These are phyloP conservation scores for Monopterus albus DNA, from an alignment of 2,113 vertebrate genomes.

Conservation along the genomic window DNA sequence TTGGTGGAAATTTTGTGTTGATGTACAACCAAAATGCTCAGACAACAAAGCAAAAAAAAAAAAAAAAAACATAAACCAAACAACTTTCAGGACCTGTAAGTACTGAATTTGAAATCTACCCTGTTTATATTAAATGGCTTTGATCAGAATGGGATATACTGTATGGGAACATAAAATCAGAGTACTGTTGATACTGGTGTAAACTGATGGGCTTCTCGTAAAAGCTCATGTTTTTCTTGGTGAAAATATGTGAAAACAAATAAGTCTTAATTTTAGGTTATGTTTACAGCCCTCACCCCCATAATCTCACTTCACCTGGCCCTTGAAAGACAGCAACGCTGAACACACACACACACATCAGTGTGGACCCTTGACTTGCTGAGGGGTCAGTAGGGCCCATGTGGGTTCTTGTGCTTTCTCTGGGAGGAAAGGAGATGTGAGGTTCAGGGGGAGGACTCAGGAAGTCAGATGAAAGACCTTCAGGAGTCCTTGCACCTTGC, in stretches of 20 bases:
- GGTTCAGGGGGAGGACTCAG: conserved; percentile 35
- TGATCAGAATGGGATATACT: no score
- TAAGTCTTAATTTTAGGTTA: background rate
- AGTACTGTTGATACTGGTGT: background rate
- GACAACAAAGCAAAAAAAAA: no score
- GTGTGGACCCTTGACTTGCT: background rate
- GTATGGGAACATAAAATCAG: background rate
- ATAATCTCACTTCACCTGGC: conserved; percentile 12
- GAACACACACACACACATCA: conserved; percentile 15
- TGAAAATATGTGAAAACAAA: no score
- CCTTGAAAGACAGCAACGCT: conserved; percentile 6
- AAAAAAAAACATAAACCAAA: no score
- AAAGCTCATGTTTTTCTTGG: background rate
- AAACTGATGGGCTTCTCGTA: background rate
- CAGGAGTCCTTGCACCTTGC: conserved; percentile 50
- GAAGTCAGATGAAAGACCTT: conserved; percentile 65
- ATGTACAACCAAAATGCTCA: no score
- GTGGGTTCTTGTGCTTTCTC: conserved; percentile 25
- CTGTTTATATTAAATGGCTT: background rate
- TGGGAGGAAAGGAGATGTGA: conserved; percentile 46
- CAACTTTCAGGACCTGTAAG: no score
- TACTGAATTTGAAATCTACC: no score
- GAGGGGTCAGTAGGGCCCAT: conserved; percentile 26
- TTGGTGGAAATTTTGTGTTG: no score
- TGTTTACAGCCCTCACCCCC: background rate